Conservation (phyloP, 2,797 vertebrate species). For the Chelon auratus region DNA sequence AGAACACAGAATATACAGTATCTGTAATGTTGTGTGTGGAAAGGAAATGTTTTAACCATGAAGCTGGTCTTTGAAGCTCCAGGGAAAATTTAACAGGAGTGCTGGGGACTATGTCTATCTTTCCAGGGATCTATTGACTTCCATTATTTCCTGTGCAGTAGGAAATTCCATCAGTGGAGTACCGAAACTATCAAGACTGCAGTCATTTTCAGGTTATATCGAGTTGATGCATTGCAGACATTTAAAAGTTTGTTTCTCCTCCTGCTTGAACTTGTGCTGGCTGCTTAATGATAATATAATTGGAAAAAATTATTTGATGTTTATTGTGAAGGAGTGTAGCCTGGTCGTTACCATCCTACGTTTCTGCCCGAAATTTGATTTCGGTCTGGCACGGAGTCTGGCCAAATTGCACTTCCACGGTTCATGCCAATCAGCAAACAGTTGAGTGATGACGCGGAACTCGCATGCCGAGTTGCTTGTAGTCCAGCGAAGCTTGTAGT, state of each 20-base stretch:
- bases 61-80: conserved; percentile 42
- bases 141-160: not conserved
- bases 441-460: no score
- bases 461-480: no score
- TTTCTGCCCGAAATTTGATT: no score
- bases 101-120: not conserved
- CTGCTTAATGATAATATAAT: not conserved
- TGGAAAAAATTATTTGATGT: not conserved
- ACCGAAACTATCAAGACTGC: not conserved
- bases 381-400: no score
- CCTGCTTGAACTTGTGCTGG: not conserved
- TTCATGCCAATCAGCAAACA: no score
- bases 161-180: not conserved
- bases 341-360: no score
- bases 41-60: conserved; percentile 42
- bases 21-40: conserved; percentile 30
- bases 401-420: no score
- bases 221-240: not conserved
- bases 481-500: no score
- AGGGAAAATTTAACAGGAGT: conserved; percentile 29
- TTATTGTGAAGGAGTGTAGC: not conserved
- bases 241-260: no score
- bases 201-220: not conserved
- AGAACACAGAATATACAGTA: conserved; percentile 21
- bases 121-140: not conserved